Conservation (phyloP, 2,113 vertebrate genomes). For the Carassius gibelio region DNA sequence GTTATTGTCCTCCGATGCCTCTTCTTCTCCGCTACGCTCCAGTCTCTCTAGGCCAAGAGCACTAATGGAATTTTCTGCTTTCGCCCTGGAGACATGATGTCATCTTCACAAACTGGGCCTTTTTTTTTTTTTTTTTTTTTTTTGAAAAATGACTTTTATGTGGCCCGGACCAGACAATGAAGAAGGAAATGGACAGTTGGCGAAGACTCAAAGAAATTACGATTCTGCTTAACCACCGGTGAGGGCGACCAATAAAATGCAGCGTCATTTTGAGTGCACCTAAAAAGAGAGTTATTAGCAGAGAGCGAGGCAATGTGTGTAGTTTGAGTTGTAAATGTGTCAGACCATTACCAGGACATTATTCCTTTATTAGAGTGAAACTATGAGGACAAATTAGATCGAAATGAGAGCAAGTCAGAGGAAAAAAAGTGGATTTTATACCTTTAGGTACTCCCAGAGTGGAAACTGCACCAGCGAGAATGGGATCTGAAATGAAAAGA, state of each 20-base stretch:
- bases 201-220: constrained; percentile 55
- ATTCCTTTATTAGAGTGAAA: constrained; percentile 59
- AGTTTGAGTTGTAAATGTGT: constrained; percentile 64
- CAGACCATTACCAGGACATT: constrained; percentile 57
- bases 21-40: constrained; percentile 32
- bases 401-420: background rate
- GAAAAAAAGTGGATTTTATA: constrained; percentile 68
- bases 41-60: constrained; percentile 69
- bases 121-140: constrained; percentile 55
- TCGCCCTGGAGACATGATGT: constrained; percentile 74
- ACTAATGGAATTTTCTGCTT: constrained; percentile 78
- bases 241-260: constrained; percentile 62
- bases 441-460: constrained; percentile 96
- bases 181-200: constrained; percentile 37
- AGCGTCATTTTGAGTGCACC: constrained; percentile 52
- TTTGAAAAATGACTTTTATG: constrained; percentile 71
- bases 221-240: constrained; percentile 58
- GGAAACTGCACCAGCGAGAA: constrained; percentile 98
- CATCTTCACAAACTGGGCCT: constrained; percentile 68
- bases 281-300: constrained; percentile 47
- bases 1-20: constrained; percentile 69
- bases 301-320: constrained; percentile 53
- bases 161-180: constrained; percentile 67
- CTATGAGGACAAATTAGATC: constrained; percentile 40
- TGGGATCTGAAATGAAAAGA: constrained; percentile 83